Evolutionary conservation across 2,888 invertebrate species (phyloP).

Genomic region (Drosophila acutilabella): DNA sequence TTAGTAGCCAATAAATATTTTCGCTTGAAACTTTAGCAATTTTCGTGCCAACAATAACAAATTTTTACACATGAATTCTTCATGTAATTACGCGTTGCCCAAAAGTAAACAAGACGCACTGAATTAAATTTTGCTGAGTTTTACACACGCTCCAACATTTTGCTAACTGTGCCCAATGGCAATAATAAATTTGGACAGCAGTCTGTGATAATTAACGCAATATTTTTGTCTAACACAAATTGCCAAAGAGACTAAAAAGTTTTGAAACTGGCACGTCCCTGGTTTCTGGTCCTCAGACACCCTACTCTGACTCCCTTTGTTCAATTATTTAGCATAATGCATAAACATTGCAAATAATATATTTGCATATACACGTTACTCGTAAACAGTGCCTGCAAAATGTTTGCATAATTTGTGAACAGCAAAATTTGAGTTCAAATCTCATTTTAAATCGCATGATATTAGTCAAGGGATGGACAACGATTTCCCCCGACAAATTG

Average conservation of each 20-base stretch:
- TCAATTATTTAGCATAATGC: conserved; percentile 75
- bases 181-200: conserved; percentile 52
- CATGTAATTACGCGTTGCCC: conserved; percentile 70
- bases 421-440: conserved; percentile 71
- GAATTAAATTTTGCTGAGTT: conserved; percentile 56
- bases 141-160: conserved; percentile 18
- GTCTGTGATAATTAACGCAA: conserved; percentile 72
- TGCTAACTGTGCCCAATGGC: conserved; percentile 20
- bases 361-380: conserved; percentile 46
- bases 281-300: background rate
- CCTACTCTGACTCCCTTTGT: background rate
- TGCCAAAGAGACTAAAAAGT: conserved; percentile 51
- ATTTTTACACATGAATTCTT: conserved; percentile 67
- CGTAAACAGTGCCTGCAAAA: conserved; percentile 51
- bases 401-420: conserved; percentile 74
- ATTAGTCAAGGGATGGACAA: conserved; percentile 29
- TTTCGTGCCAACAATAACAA: conserved; percentile 27
- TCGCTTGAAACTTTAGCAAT: conserved; percentile 23
- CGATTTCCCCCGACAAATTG: conserved; percentile 69
- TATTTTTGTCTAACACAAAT: conserved; percentile 63
- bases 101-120: conserved; percentile 58
- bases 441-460: conserved; percentile 59
- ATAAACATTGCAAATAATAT: conserved; percentile 60
- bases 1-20: conserved; percentile 27
- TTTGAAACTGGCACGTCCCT: conserved; percentile 1